Evolutionary conservation across 35 echinoderm and acorn worm genomes (phyloP), one percentile per base, ranked within the genome.

Genomic region (Stichopus chloronotus): DNA sequence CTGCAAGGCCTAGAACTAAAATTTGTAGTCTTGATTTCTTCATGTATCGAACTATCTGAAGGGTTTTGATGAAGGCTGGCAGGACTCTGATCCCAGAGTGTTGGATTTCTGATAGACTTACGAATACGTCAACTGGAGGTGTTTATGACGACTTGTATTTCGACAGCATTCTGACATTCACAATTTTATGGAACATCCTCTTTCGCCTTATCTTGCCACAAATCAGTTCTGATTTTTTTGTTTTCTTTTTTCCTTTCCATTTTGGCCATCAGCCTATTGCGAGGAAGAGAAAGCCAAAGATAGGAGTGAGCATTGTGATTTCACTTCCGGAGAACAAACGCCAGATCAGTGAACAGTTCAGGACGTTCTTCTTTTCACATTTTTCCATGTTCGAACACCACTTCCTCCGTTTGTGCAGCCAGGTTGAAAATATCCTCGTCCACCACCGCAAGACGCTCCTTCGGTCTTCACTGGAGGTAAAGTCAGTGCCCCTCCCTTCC

Each of bases 291-390:
- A 93, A 99, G 20, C 93, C 93, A 57, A 99, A 99, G 92, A 96
- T 99, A 20, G 95, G 97, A 6, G 88, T 99, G 3, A 94, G 93
- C 25, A 90, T 99, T 52, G 60, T 99, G 16, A 95, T 99, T 78
- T 78, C 88, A 7, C 88, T 96, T 7, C 88, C 91, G 11, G 95
- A 96, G 52, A 92, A 91, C 30, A 79, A 60, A 22, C 76, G 81
- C 4, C 87, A 87, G 16, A 83, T 82, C 65, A 81, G 76, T 8
- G 52, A 94, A 56, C 87, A 96, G 82, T 99, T 96, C 92, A 81
- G 94, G 78, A 81, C 93, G 0, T 99, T 99, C 79, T 99, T 99
- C 94, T 99, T 98, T 94, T 99, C 97, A 10, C 97, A 99, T 86
- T 99, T 96, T 90, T 92, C 88, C 79, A 90, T 99, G 25, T 87